Conservation (phyloP, 2,113 vertebrate species). For the Aepyceros melampus region DNA sequence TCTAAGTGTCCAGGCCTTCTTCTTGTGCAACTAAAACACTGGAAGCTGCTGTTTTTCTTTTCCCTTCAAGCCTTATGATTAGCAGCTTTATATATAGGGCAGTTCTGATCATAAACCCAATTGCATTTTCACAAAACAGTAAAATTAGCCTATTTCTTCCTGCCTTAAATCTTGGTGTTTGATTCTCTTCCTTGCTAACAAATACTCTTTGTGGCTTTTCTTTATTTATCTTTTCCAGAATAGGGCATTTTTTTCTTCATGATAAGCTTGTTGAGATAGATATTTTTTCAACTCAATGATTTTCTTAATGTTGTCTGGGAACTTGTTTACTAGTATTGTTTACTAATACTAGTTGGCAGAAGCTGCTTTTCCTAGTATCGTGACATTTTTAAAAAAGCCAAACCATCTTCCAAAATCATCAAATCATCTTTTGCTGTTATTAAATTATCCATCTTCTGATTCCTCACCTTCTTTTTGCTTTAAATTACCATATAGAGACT, state of each 20-base stretch:
- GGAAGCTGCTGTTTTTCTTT: not conserved
- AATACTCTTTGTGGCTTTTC: not conserved
- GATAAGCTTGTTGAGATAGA: not conserved
- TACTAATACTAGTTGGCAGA: not conserved
- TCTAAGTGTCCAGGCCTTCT: not conserved
- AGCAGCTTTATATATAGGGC: not conserved
- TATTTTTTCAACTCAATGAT: not conserved
- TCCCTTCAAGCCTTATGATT: not conserved
- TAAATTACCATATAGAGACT: too few relatives aligned
- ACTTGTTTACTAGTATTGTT: not conserved
- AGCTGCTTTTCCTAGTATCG: not conserved
- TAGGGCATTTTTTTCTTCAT: not conserved
- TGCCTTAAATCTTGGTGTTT: not conserved
- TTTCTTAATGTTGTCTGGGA: not conserved
- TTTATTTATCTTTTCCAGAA: not conserved
- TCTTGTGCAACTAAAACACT: not conserved
- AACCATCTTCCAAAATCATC: not conserved
- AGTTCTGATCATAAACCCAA: not conserved
- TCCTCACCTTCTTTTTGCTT: not conserved
- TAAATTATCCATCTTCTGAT: not conserved
- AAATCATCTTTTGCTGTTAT: not conserved
- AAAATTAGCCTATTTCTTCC: not conserved
- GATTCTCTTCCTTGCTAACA: not conserved
- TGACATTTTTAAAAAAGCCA: rapidly evolving
- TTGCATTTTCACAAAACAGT: not conserved